These are phyloP conservation scores for Crossocerus cetratus DNA, from an alignment of 2,888 invertebrate species.

Conservation along the genomic window DNA sequence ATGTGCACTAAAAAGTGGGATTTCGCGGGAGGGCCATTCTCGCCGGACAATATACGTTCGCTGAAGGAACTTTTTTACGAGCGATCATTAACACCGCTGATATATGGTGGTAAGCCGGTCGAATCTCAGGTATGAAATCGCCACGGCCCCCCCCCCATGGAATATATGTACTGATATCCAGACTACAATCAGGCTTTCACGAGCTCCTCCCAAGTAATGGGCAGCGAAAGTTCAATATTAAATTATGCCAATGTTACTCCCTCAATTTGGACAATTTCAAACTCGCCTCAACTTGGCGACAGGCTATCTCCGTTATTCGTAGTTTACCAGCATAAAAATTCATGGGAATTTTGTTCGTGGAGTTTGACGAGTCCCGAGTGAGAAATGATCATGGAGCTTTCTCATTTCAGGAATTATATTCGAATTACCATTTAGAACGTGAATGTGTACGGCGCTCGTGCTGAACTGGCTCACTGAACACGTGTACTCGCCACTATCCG, in stretches of 20 bases:
- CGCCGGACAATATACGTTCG: too few species aligned
- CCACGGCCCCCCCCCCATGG: not conserved
- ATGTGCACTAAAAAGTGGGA: not conserved
- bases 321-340: too few species aligned
- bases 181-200: not conserved
- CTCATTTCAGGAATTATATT: constrained; percentile 1
- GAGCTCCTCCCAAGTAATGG: constrained; percentile 8
- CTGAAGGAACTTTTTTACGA: constrained; percentile 23
- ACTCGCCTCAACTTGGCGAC: too few species aligned
- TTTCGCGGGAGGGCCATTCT: not conserved
- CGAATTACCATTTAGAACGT: constrained; percentile 83
- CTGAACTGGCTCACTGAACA: constrained; percentile 83
- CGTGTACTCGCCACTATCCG: constrained; percentile 83
- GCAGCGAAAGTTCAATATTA: constrained; percentile 5
- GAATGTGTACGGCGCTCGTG: constrained; percentile 82
- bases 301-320: too few species aligned
- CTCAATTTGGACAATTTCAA: too few species aligned
- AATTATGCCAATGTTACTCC: not conserved
- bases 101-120: not conserved
- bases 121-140: constrained; percentile 11
- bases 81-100: constrained; percentile 20
- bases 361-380: not conserved
- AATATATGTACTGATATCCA: not conserved
- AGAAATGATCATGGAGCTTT: constrained; percentile 1
- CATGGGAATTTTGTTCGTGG: not conserved